These are phyloP conservation scores for Xiphorhynchus elegans DNA, from an alignment of 2,113 vertebrate genomes.

Conservation along the genomic window DNA sequence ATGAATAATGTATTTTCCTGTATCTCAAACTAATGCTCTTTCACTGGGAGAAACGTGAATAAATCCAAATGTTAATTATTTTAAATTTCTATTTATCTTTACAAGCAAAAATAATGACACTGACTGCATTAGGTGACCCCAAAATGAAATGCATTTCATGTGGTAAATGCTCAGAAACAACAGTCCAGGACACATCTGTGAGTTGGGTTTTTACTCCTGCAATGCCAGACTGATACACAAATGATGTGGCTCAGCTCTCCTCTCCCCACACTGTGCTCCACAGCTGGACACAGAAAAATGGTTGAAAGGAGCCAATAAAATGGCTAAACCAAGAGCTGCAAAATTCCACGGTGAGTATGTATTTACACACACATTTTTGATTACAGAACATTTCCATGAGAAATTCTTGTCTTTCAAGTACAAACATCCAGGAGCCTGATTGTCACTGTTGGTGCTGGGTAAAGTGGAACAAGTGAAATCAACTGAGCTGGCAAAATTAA, in stretches of 20 bases:
- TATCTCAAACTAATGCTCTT: slow-evolving; percentile 50
- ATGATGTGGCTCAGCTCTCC: background rate
- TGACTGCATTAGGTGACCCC: background rate
- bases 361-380: background rate
- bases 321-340: background rate
- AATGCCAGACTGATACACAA: background rate
- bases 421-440: background rate
- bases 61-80: slow-evolving; percentile 24
- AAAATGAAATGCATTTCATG: background rate
- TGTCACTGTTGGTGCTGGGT: background rate
- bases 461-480: background rate
- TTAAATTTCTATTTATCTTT: slow-evolving; percentile 12
- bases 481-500: background rate
- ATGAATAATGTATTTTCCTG: slow-evolving; percentile 48
- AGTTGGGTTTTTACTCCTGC: fast-evolving
- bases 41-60: background rate
- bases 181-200: background rate
- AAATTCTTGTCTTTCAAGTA: background rate
- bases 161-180: background rate
- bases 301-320: background rate
- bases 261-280: background rate
- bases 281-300: background rate
- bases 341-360: background rate
- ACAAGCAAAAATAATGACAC: background rate
- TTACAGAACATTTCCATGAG: background rate